phyloP scores from a whole-genome alignment of 1,140 invertebrate genomes.

The Harlomillsia oculata region DNA sequence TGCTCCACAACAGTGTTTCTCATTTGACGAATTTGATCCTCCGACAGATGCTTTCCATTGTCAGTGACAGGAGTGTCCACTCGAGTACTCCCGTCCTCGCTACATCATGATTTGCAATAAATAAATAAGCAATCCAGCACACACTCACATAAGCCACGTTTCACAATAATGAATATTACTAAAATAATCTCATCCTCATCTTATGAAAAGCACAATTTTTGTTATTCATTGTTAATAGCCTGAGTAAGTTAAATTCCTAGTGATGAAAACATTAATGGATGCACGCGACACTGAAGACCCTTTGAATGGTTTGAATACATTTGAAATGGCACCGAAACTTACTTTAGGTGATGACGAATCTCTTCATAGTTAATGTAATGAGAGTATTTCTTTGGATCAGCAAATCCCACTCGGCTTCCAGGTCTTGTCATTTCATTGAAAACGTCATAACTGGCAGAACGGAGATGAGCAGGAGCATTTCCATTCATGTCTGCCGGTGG shows the following conservation, averaged over 20 bases:
- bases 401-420: slow-evolving; percentile 47
- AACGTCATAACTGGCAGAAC: slow-evolving; percentile 43
- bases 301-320: neutral
- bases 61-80: too few relatives aligned
- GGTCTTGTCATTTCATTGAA: slow-evolving; percentile 44
- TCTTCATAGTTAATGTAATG: slow-evolving; percentile 78
- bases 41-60: slow-evolving; percentile 28
- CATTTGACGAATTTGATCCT: slow-evolving; percentile 31
- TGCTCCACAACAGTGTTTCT: slow-evolving; percentile 33
- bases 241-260: too few relatives aligned
- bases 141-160: neutral
- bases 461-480: slow-evolving; percentile 41
- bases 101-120: too few relatives aligned
- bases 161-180: neutral
- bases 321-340: slow-evolving; percentile 37
- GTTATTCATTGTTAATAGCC: too few relatives aligned
- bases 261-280: too few relatives aligned
- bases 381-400: slow-evolving; percentile 53
- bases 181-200: neutral
- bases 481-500: slow-evolving; percentile 29
- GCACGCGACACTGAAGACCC: neutral
- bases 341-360: slow-evolving; percentile 68
- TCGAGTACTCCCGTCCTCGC: too few relatives aligned
- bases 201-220: neutral
- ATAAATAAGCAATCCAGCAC: too few relatives aligned